Conservation (phyloP, 2,888 invertebrate genomes). For the Bugula neritina region DNA sequence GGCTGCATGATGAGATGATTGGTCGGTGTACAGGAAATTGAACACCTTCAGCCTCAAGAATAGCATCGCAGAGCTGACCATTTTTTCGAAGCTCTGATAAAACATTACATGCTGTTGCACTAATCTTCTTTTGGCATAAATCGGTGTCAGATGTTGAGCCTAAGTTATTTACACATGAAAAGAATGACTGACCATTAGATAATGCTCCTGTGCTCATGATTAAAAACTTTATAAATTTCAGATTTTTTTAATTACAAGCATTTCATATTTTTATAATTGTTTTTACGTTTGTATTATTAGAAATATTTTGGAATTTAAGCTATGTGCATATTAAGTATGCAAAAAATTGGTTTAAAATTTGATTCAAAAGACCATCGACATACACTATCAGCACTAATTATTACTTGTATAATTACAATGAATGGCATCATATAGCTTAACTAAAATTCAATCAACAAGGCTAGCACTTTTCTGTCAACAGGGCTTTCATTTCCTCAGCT, state of each 20-base stretch:
- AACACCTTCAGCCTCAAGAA: conserved; percentile 65
- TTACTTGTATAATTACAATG: no score
- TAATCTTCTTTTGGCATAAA: conserved; percentile 64
- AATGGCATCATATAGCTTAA: no score
- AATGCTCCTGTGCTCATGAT: neutral
- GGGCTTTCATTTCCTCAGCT: conserved; percentile 34
- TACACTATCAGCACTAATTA: no score
- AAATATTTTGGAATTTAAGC: no score
- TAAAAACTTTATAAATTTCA: neutral
- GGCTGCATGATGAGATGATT: conserved; percentile 67
- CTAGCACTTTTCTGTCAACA: no score
- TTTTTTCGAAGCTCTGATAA: conserved; percentile 75
- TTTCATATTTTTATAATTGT: no score
- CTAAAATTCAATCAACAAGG: no score
- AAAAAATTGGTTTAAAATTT: no score
- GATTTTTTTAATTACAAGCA: no score
- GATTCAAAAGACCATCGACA: no score
- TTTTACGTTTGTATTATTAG: no score
- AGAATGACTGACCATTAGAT: neutral
- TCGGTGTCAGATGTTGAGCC: neutral
- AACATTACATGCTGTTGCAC: conserved; percentile 75
- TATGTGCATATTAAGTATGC: no score
- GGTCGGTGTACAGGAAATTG: conserved; percentile 73
- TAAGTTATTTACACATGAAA: neutral
- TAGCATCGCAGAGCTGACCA: conserved; percentile 80